These are phyloP conservation scores for Porites lutea DNA, from an alignment of 64 coral and sea anemone species.

Conservation along the genomic window DNA sequence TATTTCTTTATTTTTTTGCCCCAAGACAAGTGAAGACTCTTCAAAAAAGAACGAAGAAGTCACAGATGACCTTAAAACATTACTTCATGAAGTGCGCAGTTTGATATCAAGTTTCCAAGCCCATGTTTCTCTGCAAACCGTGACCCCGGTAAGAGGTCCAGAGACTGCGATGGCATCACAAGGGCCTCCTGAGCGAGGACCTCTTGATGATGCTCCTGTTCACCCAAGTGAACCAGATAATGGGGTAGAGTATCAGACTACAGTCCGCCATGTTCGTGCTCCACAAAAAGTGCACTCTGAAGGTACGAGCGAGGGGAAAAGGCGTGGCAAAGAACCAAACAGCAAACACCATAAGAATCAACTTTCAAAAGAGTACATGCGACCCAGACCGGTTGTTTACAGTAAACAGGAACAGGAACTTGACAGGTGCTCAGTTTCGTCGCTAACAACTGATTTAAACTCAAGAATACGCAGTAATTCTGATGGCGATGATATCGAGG, in stretches of 20 bases:
- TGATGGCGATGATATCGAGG: not conserved
- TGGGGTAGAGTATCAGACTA: not conserved
- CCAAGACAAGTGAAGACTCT: not conserved
- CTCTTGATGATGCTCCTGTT: not conserved
- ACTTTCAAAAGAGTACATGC: not conserved
- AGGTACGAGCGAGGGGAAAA: not conserved
- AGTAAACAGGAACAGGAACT: not conserved
- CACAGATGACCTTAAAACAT: slow-evolving; percentile 49
- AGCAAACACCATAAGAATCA: not conserved
- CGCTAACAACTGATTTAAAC: not conserved
- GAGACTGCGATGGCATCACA: not conserved
- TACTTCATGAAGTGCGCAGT: slow-evolving; percentile 60
- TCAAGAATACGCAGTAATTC: not conserved
- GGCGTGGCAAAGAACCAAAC: not conserved
- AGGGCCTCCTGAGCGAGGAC: not conserved
- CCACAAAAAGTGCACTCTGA: not conserved
- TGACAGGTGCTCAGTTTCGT: not conserved
- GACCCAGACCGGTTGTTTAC: not conserved
- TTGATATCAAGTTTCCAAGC: slow-evolving; percentile 66
- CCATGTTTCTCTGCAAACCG: slow-evolving; percentile 14
- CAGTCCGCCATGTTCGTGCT: not conserved
- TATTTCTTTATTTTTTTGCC: not conserved
- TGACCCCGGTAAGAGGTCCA: not conserved
- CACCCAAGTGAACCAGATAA: not conserved
- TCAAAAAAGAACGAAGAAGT: slow-evolving; percentile 46